Evolutionary conservation across 2,888 invertebrate species (phyloP), one percentile per base, ranked within the genome.

Genomic region (Rotaria macrura): DNA sequence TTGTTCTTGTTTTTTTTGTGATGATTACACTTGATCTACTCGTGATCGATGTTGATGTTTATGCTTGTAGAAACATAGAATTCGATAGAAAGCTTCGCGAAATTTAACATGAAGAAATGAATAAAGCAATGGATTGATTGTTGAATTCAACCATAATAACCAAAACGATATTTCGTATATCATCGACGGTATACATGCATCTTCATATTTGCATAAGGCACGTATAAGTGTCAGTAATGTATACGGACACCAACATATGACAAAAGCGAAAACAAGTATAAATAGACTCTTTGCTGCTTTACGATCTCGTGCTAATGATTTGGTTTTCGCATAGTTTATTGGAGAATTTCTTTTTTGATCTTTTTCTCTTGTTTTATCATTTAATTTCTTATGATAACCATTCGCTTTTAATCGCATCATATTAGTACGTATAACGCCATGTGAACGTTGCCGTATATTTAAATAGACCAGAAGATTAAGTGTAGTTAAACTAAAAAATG

Each of bases 81-180:
- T 87, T 29, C 84, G 79, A 29, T 52, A 84, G 43, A 88, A 88
- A 1, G 88, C 88, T 20, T 86, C 85, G 34, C 88, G 87, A 86
- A 88, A 88, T 57, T 88, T 85, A 12, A 87, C 87, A 85, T 88
- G 88, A 25, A 88, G 84, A 54, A 88, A 86, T 4, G 88, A 87
- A 85, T 88, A 88, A 7, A 88, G 87, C 7, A 88, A 85, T 1
- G 88, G 88, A 86, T 88, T 88, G 34, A 88, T 85, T 23, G 88
- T 87, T 5, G 88, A 88, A 85, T 88, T 88, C 40, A 88, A 47
- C 89, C 89, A 88, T 17, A 88, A 85, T 65, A 88, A 84, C 88
- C 88, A 88, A 85, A 88, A 88, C 29, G 86, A 85, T 20, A 88
- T 84, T 84, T 88, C 88, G 74, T 88, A 88, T 5, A 88, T 29